Base-by-base conservation (phyloP, 2,888 invertebrate species). In the Himalopsyche anomala region DNA sequence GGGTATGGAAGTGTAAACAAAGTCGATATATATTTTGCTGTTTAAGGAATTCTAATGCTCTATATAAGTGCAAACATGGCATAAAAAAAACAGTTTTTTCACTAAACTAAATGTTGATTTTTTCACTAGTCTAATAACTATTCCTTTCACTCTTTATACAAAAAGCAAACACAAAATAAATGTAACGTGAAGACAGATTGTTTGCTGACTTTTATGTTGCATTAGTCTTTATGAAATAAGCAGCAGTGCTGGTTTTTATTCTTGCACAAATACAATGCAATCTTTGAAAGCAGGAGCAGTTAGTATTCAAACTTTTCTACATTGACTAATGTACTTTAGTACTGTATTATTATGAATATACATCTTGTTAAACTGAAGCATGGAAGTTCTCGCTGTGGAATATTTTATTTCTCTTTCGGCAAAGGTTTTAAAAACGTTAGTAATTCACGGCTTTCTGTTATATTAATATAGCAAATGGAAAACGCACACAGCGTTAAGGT, bases 181-280 rank as follows among this genome's bases (percentile, higher is more conserved):
- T 74, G 36, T 36, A 74, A 36, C 28, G 74, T 36, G 36, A 36
- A 74, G 28, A 74, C 9, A 74, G 74, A 74, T 74, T 74, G 74
- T 74, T 74, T 74, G 15, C 36, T 12, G 15, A 74, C 28, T 74
- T 51, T 74, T 74, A 74, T 36, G 74, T 74, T 12, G 38, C 74
- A 74, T 74, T 28, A 74, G 36, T 38, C 28, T 36, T 36, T 74
- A 36, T 74, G 74, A 38, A 36, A 74, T 74, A 74, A 74, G 38
- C 36, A 38, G 74, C 36, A 36, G 36, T 36, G 38, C 36, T 74
- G 36, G 74, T 74, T 74, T 74, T 28, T 74, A 28, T 74, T 36
- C 74, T 74, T 74, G 74, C 74, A 74, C 74, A 74, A 74, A 74
- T 36, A 74, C 74, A 74, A 74, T 74, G 74, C 74, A 74, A 74